phyloP scores from a whole-genome alignment of 2,113 vertebrate species.

The Todiramphus chloris region DNA sequence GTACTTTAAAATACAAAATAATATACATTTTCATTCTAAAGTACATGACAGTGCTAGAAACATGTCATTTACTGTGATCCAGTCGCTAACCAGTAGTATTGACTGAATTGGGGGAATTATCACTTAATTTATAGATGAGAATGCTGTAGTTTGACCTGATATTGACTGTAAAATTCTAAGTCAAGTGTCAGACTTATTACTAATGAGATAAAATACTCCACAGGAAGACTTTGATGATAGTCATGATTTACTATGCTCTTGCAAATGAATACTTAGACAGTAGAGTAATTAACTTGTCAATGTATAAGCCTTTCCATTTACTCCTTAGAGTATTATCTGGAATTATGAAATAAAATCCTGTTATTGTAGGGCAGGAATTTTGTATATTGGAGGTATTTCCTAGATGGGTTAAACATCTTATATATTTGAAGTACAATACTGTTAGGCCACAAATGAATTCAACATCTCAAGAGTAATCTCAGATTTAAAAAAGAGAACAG shows the following conservation, averaged over 20 bases:
- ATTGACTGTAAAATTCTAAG: conserved; percentile 9
- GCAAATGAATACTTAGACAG: conserved; percentile 56
- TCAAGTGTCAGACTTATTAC: background rate
- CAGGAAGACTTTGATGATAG: conserved; percentile 58
- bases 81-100: background rate
- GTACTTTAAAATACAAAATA: background rate
- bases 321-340: conserved; percentile 11
- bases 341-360: conserved; percentile 42
- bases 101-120: background rate
- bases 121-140: background rate
- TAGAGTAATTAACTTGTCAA: conserved; percentile 69
- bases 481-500: background rate
- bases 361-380: background rate
- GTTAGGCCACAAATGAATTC: background rate
- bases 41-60: background rate
- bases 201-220: conserved; percentile 51
- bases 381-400: background rate
- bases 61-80: background rate
- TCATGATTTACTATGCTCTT: conserved; percentile 57
- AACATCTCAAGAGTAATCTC: background rate
- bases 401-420: background rate
- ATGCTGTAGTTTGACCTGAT: conserved; percentile 18
- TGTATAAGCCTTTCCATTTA: conserved; percentile 33
- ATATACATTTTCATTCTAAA: background rate
- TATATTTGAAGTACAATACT: background rate